Evolutionary conservation across 2,888 invertebrate genomes (phyloP).

Genomic region (Eueremaeus valkanovi): DNA sequence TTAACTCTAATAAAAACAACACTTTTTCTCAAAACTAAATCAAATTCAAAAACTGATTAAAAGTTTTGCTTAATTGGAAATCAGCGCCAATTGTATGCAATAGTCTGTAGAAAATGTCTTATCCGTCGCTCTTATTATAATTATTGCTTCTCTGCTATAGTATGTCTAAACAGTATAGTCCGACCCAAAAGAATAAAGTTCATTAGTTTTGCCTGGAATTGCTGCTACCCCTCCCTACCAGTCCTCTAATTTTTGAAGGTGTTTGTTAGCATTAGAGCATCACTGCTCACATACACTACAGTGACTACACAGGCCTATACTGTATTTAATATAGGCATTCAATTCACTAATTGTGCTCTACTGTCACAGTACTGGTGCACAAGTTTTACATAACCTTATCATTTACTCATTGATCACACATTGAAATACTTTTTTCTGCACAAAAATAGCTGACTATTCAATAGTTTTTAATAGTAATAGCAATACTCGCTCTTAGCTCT

Average conservation of each 20-base stretch:
- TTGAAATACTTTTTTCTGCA: no score
- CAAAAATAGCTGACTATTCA: no score
- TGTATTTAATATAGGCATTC: slow-evolving; percentile 1
- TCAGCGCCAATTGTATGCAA: neutral
- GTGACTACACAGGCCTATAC: no score
- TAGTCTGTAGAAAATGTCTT: slow-evolving; percentile 5
- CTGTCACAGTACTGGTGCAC: neutral
- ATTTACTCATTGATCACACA: slow-evolving; percentile 10
- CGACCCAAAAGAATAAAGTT: slow-evolving; percentile 27
- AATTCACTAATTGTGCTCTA: slow-evolving; percentile 2
- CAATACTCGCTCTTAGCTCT: no score
- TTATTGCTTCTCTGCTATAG: neutral
- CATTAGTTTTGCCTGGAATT: slow-evolving; percentile 30
- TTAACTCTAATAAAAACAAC: neutral
- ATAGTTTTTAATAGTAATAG: no score
- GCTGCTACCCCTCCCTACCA: slow-evolving; percentile 30
- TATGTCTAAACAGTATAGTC: slow-evolving; percentile 22
- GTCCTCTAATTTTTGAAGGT: slow-evolving; percentile 35
- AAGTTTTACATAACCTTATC: slow-evolving; percentile 18
- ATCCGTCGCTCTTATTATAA: neutral
- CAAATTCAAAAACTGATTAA: no score
- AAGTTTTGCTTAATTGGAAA: no score
- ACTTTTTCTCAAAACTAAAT: neutral
- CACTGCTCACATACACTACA: neutral
- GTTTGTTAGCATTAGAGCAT: neutral